Evolutionary conservation across 2,888 invertebrate species (phyloP).

Genomic region (Neria commutata): DNA sequence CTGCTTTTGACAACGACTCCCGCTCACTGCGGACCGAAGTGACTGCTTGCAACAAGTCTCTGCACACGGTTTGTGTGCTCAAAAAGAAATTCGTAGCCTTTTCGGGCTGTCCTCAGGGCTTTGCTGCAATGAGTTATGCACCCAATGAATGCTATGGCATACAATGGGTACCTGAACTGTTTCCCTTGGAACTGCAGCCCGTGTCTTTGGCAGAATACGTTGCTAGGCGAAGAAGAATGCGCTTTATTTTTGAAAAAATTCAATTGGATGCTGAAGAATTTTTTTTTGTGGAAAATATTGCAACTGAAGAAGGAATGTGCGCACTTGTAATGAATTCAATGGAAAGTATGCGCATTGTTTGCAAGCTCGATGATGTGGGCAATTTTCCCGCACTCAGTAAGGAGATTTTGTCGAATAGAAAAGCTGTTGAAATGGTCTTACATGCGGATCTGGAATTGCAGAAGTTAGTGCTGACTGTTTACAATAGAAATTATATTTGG

Average conservation of each 20-base stretch:
- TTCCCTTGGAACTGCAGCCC: conserved; percentile 29
- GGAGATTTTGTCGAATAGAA: conserved; percentile 21
- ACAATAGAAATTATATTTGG: conserved; percentile 66
- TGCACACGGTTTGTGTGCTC: conserved; percentile 47
- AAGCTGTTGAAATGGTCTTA: conserved; percentile 40
- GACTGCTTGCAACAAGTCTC: conserved; percentile 38
- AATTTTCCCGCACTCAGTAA: conserved; percentile 37
- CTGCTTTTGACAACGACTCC: conserved; percentile 17
- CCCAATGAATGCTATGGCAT: conserved; percentile 51
- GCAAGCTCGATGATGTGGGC: no score
- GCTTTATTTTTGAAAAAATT: conserved; percentile 30
- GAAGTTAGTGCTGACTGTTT: conserved; percentile 63
- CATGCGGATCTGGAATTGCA: conserved; percentile 34
- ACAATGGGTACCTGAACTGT: conserved; percentile 34
- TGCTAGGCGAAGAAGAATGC: conserved; percentile 35
- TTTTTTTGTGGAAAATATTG: conserved; percentile 33
- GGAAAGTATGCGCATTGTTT: conserved; percentile 30
- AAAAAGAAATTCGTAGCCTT: conserved; percentile 33
- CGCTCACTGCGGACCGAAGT: conserved; percentile 27
- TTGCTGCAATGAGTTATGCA: conserved; percentile 42
- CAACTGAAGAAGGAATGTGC: conserved; percentile 27
- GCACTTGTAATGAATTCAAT: conserved; percentile 38
- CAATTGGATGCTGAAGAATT: conserved; percentile 28
- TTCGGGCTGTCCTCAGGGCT: conserved; percentile 43
- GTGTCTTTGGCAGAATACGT: conserved; percentile 40